Conservation (phyloP, 2,113 vertebrate genomes). For the Saguinus imperator region DNA sequence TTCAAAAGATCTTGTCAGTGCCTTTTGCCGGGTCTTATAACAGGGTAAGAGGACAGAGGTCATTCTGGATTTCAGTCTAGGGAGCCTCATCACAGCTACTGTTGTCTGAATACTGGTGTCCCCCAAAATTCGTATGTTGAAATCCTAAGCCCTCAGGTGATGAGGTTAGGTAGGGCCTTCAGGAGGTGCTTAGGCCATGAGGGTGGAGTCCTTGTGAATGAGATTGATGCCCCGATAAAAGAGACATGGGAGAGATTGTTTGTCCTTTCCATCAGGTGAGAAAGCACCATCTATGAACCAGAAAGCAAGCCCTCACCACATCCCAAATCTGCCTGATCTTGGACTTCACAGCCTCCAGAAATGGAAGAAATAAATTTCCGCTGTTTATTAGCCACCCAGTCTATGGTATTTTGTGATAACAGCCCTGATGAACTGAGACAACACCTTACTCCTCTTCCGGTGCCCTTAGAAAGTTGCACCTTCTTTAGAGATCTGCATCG, state of each 20-base stretch:
- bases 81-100: too few relatives aligned
- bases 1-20: rapidly evolving
- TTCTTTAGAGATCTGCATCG: too few relatives aligned
- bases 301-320: too few relatives aligned
- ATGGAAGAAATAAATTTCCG: too few relatives aligned
- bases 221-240: neutral
- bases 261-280: too few relatives aligned
- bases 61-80: rapidly evolving
- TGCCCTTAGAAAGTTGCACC: too few relatives aligned
- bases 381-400: too few relatives aligned
- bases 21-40: rapidly evolving
- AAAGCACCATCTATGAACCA: too few relatives aligned
- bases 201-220: too few relatives aligned
- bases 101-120: neutral
- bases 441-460: neutral
- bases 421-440: too few relatives aligned
- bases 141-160: neutral
- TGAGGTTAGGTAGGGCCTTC: too few relatives aligned
- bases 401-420: neutral
- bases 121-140: neutral
- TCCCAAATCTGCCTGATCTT: too few relatives aligned
- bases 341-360: neutral
- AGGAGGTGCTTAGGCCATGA: neutral
- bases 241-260: neutral
- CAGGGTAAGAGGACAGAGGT: neutral